Evolutionary conservation across 2,888 invertebrate genomes (phyloP).

Genomic region (Fissipunctia ypsillon): DNA sequence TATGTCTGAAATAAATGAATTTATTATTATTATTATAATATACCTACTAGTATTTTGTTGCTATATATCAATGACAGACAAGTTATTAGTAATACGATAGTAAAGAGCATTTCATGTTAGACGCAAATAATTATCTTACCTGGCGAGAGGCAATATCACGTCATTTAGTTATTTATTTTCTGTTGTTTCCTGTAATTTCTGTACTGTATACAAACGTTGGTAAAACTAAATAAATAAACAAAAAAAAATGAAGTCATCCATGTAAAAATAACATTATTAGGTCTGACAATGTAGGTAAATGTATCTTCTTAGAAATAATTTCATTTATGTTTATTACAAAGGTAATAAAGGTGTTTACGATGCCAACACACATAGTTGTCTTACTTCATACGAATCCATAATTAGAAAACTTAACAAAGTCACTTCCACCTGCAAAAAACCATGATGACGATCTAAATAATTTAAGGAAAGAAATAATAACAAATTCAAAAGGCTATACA

Average conservation of each 20-base stretch:
- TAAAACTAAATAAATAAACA: no score
- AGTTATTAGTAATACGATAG: background rate
- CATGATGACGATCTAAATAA: conserved; percentile 48
- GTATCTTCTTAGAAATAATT: background rate
- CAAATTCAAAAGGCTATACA: conserved; percentile 72
- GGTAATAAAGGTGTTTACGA: background rate
- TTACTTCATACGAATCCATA: background rate
- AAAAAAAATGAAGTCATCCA: background rate
- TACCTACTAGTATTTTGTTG: background rate
- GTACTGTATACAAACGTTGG: no score
- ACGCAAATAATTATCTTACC: background rate
- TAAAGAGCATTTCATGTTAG: background rate
- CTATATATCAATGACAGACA: no score
- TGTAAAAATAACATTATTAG: background rate
- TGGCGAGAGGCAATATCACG: background rate
- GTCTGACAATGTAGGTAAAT: background rate
- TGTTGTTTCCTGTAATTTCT: no score
- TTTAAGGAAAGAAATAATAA: conserved; percentile 67
- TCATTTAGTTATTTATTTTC: no score
- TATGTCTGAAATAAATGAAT: no score
- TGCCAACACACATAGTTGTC: background rate
- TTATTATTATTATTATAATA: no score
- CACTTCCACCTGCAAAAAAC: background rate
- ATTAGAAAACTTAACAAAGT: background rate
- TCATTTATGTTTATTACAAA: background rate